phyloP scores from a whole-genome alignment of 64 coral and sea anemone species.

The Montipora capricornis region DNA sequence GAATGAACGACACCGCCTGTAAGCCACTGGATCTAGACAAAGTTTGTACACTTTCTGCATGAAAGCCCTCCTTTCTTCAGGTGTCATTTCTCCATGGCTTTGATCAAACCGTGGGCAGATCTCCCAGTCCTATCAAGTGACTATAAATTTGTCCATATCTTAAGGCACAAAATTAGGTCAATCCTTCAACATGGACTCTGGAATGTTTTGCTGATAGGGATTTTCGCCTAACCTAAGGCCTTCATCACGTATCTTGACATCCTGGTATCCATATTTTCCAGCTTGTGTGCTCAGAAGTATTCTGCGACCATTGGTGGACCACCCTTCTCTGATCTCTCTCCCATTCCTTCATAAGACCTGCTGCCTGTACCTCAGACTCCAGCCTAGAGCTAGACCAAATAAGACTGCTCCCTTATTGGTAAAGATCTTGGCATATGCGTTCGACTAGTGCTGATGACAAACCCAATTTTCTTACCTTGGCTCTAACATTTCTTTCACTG shows the following conservation, averaged over 20 bases:
- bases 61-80: slow-evolving; percentile 42
- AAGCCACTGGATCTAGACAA: slow-evolving; percentile 63
- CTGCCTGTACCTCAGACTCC: slow-evolving; percentile 20
- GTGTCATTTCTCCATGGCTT: slow-evolving; percentile 30
- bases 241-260: slow-evolving; percentile 40
- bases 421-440: slow-evolving; percentile 44
- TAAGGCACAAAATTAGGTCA: slow-evolving; percentile 40
- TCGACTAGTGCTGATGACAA: background rate
- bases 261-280: slow-evolving; percentile 25
- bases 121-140: slow-evolving; percentile 52
- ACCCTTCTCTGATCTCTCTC: slow-evolving; percentile 18
- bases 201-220: slow-evolving; percentile 50
- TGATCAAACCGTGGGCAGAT: background rate
- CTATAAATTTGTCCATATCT: slow-evolving; percentile 47
- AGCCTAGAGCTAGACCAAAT: slow-evolving; percentile 61
- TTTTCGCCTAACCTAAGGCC: slow-evolving; percentile 41
- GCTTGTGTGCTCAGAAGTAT: slow-evolving; percentile 20
- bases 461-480: slow-evolving; percentile 38
- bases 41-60: slow-evolving; percentile 37
- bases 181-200: slow-evolving; percentile 49
- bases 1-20: slow-evolving; percentile 41
- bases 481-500: slow-evolving; percentile 60
- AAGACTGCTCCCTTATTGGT: slow-evolving; percentile 23
- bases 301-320: slow-evolving; percentile 24
- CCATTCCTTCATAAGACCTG: slow-evolving; percentile 26